Evolutionary conservation across 1,140 invertebrate genomes (phyloP).

Genomic region (Bradysia coprophila): DNA sequence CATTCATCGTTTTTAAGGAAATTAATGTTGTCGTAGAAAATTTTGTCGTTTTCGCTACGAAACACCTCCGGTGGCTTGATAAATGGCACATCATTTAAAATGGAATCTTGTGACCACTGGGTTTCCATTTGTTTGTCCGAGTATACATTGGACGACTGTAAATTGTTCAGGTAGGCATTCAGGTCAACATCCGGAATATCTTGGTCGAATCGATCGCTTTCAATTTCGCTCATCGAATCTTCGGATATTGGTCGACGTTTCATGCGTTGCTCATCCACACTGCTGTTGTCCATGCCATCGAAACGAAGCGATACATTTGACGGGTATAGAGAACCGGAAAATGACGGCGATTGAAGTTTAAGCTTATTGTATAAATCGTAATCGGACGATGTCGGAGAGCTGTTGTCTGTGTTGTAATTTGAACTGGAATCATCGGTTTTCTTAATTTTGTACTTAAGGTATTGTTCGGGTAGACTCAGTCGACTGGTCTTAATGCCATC

Average conservation of each 20-base stretch:
- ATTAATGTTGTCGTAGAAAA: constrained; percentile 21
- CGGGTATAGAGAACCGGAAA: constrained; percentile 9
- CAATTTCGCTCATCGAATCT: constrained; percentile 39
- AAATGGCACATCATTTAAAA: constrained; percentile 11
- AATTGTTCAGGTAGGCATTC: constrained; percentile 41
- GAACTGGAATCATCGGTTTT: constrained; percentile 21
- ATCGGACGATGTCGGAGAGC: constrained; percentile 20
- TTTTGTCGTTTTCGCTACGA: constrained; percentile 17
- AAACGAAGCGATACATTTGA: constrained; percentile 13
- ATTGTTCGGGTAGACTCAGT: constrained; percentile 20
- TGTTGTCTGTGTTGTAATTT: constrained; percentile 22
- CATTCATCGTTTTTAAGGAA: constrained; percentile 8
- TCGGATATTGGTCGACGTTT: constrained; percentile 54
- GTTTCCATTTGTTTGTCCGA: constrained; percentile 10
- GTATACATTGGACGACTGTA: constrained; percentile 29
- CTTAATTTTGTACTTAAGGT: constrained; percentile 13
- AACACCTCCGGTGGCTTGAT: constrained; percentile 22
- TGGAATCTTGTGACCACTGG: constrained; percentile 8
- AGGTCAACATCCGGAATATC: constrained; percentile 32
- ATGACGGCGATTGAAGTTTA: constrained; percentile 12
- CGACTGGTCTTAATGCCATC: constrained; percentile 14
- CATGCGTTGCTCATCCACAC: constrained; percentile 31
- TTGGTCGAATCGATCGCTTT: constrained; percentile 36
- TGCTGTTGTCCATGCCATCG: constrained; percentile 8
- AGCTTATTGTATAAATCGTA: constrained; percentile 18